Conservation (phyloP, 2,888 invertebrate species). For the Troglohyphantes excavatus region DNA sequence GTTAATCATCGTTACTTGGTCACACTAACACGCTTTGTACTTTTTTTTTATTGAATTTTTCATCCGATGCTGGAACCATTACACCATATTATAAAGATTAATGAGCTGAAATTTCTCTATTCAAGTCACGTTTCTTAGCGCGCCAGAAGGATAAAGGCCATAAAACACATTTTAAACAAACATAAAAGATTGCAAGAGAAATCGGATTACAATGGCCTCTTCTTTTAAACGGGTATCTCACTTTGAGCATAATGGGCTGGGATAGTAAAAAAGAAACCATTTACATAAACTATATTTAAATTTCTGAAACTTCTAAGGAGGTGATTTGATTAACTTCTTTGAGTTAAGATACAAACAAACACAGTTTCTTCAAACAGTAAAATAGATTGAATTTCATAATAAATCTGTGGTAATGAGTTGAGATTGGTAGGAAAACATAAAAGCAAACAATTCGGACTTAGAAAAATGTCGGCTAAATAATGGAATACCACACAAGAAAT, state of each 20-base stretch:
- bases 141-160: slow-evolving; percentile 53
- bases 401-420: slow-evolving; percentile 11
- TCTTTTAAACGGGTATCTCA: slow-evolving; percentile 30
- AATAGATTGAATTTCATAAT: not conserved
- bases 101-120: slow-evolving; percentile 57
- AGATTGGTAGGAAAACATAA: not conserved
- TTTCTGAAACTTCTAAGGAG: slow-evolving; percentile 21
- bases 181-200: slow-evolving; percentile 65
- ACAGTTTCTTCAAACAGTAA: too few species aligned
- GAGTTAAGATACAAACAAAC: not conserved
- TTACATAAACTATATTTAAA: slow-evolving; percentile 57
- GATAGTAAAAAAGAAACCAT: slow-evolving; percentile 8
- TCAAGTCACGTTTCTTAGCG: slow-evolving; percentile 59
- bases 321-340: not conserved
- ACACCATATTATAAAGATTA: slow-evolving; percentile 75
- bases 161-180: slow-evolving; percentile 76
- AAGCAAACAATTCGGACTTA: too few species aligned
- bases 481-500: too few species aligned
- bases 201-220: slow-evolving; percentile 63
- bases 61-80: slow-evolving; percentile 70
- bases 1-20: slow-evolving; percentile 71
- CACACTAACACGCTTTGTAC: slow-evolving; percentile 14
- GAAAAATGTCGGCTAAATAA: too few species aligned
- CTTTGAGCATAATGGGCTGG: not conserved
- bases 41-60: slow-evolving; percentile 72